These are phyloP conservation scores for Pelochelys cantorii DNA, from an alignment of 2,797 vertebrate species.

Conservation along the genomic window DNA sequence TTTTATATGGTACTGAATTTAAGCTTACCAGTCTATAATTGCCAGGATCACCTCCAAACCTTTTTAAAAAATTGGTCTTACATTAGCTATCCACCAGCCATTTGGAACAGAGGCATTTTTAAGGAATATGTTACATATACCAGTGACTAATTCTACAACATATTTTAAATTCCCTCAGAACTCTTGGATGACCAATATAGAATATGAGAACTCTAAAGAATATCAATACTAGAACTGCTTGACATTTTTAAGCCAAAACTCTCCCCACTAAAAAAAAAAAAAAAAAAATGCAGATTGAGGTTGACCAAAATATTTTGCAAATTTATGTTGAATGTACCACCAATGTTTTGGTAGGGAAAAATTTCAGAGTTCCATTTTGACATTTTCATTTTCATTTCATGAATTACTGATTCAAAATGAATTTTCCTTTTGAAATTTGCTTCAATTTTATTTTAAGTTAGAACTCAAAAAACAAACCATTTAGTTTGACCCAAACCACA, in stretches of 20 bases:
- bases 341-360: background rate
- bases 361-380: background rate
- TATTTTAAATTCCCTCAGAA: background rate
- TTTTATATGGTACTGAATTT: background rate
- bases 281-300: background rate
- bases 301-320: background rate
- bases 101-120: background rate
- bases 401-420: background rate
- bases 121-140: background rate
- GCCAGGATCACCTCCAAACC: background rate
- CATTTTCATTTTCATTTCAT: background rate
- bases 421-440: background rate
- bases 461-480: background rate
- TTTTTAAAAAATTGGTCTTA: no score
- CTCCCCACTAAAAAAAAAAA: background rate
- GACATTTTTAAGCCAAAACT: background rate
- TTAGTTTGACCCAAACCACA: background rate
- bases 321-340: background rate
- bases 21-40: background rate
- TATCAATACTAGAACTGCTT: background rate
- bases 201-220: background rate
- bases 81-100: no score
- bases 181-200: background rate
- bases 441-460: background rate
- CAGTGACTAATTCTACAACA: background rate